phyloP scores from a whole-genome alignment of 2,888 invertebrate species.

The Helicoverpa assulta region DNA sequence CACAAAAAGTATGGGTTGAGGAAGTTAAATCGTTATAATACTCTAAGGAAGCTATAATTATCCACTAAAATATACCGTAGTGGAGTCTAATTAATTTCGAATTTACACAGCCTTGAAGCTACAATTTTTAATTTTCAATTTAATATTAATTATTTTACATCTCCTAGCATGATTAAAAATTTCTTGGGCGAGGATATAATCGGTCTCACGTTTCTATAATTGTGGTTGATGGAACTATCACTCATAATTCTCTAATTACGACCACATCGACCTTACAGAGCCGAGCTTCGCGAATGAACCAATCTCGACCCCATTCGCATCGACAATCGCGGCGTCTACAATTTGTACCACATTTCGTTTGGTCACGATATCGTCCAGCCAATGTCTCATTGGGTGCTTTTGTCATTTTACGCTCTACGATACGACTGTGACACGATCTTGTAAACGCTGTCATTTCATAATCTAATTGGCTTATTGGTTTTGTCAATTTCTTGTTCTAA shows the following conservation, averaged over 20 bases:
- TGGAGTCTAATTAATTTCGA: neutral
- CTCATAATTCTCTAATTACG: conserved; percentile 50
- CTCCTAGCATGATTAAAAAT: neutral
- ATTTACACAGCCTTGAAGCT: neutral
- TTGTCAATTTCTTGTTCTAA: too few species aligned
- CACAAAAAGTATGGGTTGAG: too few species aligned
- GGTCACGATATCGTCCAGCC: conserved; percentile 68
- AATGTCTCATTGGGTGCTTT: conserved; percentile 51
- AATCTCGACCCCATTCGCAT: conserved; percentile 48
- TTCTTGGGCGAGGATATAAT: conserved; percentile 24
- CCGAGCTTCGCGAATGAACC: conserved; percentile 29
- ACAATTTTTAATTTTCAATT: neutral
- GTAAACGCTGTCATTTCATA: too few species aligned
- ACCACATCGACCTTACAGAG: conserved; percentile 32
- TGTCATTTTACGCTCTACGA: conserved; percentile 35
- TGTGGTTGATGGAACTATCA: conserved; percentile 42
- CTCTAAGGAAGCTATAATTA: neutral
- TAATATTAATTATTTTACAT: conserved; percentile 9
- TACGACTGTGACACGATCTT: neutral
- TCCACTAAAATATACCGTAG: neutral
- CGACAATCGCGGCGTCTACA: conserved; percentile 63
- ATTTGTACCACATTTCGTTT: conserved; percentile 67
- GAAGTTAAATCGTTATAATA: neutral
- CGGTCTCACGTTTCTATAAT: conserved; percentile 44
- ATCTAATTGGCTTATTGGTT: too few species aligned